These are phyloP conservation scores for Aleiodes testaceus DNA, from an alignment of 2,888 invertebrate genomes.

Conservation along the genomic window DNA sequence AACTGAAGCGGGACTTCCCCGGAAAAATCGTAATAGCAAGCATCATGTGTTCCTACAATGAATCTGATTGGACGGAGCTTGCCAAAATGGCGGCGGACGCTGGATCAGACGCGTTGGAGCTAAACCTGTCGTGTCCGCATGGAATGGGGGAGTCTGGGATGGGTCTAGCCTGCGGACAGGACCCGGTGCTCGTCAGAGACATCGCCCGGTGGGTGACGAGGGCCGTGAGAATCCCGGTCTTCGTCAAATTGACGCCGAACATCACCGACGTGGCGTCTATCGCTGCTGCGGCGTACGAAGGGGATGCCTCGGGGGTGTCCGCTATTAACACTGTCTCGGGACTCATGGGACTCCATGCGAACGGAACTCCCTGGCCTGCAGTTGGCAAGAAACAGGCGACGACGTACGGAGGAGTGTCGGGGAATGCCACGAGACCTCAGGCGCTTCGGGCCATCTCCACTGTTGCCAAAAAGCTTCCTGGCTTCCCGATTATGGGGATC, in stretches of 20 bases:
- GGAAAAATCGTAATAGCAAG: constrained; percentile 92
- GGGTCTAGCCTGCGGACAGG: constrained; percentile 99
- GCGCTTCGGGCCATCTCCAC: constrained; percentile 93
- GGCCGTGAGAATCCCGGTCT: constrained; percentile 94
- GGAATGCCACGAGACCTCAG: constrained; percentile 96
- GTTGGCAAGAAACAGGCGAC: constrained; percentile 87
- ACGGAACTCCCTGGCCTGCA: constrained; percentile 93
- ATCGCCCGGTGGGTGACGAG: constrained; percentile 93
- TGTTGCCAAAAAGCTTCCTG: constrained; percentile 87
- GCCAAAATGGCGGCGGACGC: constrained; percentile 84
- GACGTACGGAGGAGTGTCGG: constrained; percentile 94
- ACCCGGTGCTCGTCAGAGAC: constrained; percentile 88
- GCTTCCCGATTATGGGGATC: constrained; percentile 94
- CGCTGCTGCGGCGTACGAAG: constrained; percentile 91
- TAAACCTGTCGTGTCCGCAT: constrained; percentile 98
- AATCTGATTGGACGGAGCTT: constrained; percentile 91
- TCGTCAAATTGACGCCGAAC: constrained; percentile 97
- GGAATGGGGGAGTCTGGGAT: constrained; percentile 99
- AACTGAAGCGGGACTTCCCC: constrained; percentile 94
- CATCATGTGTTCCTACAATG: constrained; percentile 93
- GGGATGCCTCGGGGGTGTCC: constrained; percentile 94
- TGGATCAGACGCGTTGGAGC: constrained; percentile 95
- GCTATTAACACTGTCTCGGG: constrained; percentile 98
- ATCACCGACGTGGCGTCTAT: constrained; percentile 94
- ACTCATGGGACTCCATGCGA: constrained; percentile 88